Base-by-base conservation (phyloP, 64 coral and sea anemone species). In the Porites lutea region DNA sequence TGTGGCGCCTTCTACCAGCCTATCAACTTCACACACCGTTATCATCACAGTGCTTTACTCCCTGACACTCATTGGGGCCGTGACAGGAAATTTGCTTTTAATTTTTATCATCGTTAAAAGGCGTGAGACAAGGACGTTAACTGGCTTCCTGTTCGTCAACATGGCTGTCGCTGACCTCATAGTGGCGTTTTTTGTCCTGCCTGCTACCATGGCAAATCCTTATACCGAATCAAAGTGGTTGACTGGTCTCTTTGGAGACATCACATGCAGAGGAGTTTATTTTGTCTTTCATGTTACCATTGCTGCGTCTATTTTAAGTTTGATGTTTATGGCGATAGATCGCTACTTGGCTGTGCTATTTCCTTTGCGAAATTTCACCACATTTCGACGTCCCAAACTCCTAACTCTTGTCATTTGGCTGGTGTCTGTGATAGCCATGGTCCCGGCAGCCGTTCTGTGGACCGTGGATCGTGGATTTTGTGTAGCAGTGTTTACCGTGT, bases 151-250 rank as follows among this genome's bases (percentile, higher is more conserved):
- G 60, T 83, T 83, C 45, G 44, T 83, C 13, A 83, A 83, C 55
- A 83, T 83, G 79, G 79, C 79, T 18, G 60, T 19, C 44, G 79
- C 79, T 83, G 79, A 83, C 45, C 60, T 83, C 1, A 8, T 83
- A 44, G 79, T 83, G 8, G 48, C 79, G 3, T 19, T 66, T 27
- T 11, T 83, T 2, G 59, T 50, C 46, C 64, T 83, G 60, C 79
- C 79, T 6, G 43, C 48, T 2, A 6, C 27, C 0, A 19, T 83
- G 12, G 6, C 16, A 19, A 18, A 2, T 5, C 44, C 60, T 7
- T 65, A 65, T 12, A n/a, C 59, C 6, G 79, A 18, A 8, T 44
- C 44, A 19, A 48, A 19, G 1, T 83, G 79, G 79, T 15, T 65
- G 16, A 8, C 79, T 3, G 79, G 79, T n/a, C 27, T 65, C 11